Base-by-base conservation (phyloP, 2,888 invertebrate species). In the Polymixis lichenea region DNA sequence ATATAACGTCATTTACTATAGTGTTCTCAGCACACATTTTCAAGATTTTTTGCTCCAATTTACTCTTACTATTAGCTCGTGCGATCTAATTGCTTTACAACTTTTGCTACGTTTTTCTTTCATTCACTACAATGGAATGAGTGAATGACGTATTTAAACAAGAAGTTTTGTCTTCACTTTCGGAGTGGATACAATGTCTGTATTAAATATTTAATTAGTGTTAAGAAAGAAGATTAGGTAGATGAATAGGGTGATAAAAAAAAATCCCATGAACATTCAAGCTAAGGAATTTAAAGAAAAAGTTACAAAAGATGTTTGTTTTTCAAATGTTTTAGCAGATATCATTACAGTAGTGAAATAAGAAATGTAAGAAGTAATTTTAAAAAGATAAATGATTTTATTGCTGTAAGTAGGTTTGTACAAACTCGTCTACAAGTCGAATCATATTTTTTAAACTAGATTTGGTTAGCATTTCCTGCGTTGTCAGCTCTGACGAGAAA, bases 101-200 rank as follows among this genome's bases (percentile, higher is more conserved):
- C 71, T 25, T 68, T n/a, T 13, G 15, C 13, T 72, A 28, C 62
- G 72, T 72, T 68, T 72, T 80, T 80, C 55, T 60, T 65, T 82
- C 60, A 62, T 51, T 8, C 6, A 25, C 32, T 19, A 80, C 80
- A 80, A 80, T 80, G 8, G 82, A 6, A 43, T 58, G 15, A 32
- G 4, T 43, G 72, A 68, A 19, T 68, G 58, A 67, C 55, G 77
- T 60, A 19, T 71, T 77, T 13, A 51, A 6, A 77, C 58, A 77
- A 82, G 69, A 80, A 80, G 17, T 28, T 56, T n/a, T 58, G 22
- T 28, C 64, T 82, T 82, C 64, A 56, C 77, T 82, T 82, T 77
- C 67, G 2, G 25, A 58, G 51, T 61, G 7, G 32, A 51, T 32
- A 76, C 70, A 76, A 70, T 82, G 80, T 77, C 70, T 58, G 28